Evolutionary conservation across 92 coral and sea anemone species (phyloP).

Genomic region (Ricordea florida): DNA sequence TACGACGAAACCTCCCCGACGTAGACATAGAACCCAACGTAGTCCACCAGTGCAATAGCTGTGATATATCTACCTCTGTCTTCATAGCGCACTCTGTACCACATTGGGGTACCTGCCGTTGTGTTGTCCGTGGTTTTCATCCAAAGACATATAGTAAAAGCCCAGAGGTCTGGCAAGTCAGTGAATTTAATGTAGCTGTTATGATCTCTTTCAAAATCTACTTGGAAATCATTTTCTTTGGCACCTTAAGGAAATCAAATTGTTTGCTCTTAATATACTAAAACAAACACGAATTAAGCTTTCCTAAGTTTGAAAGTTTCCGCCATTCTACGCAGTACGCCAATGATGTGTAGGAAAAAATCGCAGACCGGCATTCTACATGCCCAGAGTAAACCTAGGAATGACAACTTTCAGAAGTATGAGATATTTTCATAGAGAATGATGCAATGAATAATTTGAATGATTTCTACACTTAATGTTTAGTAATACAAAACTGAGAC

Average conservation of each 20-base stretch:
- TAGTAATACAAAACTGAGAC: too few relatives aligned
- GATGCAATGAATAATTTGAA: too few relatives aligned
- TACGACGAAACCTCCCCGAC: constrained; percentile 17
- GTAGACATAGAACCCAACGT: constrained; percentile 32
- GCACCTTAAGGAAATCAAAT: background rate
- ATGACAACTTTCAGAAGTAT: too few relatives aligned
- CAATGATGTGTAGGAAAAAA: too few relatives aligned
- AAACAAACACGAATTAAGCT: background rate
- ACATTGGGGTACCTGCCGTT: constrained; percentile 65
- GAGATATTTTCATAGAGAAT: too few relatives aligned
- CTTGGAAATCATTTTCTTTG: constrained; percentile 46
- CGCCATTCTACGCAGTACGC: too few relatives aligned
- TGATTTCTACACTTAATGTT: too few relatives aligned
- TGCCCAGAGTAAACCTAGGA: too few relatives aligned
- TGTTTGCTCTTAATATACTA: background rate
- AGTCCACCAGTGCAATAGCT: constrained; percentile 59
- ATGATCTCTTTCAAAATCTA: constrained; percentile 53
- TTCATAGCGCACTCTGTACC: constrained; percentile 55
- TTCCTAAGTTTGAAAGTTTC: too few relatives aligned
- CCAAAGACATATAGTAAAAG: constrained; percentile 74
- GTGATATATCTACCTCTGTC: background rate
- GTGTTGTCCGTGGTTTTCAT: constrained; percentile 48
- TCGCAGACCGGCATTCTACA: too few relatives aligned
- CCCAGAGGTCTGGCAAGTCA: constrained; percentile 58
- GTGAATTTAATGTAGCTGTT: constrained; percentile 51